These are phyloP conservation scores for Ormyrus labotus DNA, from an alignment of 2,888 invertebrate species.

Conservation along the genomic window DNA sequence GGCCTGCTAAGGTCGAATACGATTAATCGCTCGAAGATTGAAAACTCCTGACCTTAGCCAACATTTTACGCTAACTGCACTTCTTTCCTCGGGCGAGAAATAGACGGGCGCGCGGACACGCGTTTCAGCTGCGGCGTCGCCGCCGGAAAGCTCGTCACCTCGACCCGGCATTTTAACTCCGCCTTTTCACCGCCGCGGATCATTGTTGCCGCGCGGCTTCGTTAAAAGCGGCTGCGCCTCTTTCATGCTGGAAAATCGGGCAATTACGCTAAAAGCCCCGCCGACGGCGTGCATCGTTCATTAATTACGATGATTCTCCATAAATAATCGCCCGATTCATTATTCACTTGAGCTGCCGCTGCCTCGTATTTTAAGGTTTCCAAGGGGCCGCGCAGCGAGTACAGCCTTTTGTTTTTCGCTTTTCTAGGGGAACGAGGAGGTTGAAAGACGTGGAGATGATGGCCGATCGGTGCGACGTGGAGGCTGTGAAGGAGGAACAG, in stretches of 20 bases:
- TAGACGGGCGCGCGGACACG: too few relatives aligned
- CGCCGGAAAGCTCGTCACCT: too few relatives aligned
- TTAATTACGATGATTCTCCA: slow-evolving; percentile 33
- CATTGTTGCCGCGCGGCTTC: too few relatives aligned
- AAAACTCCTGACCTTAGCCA: too few relatives aligned
- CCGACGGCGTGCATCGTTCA: slow-evolving; percentile 21
- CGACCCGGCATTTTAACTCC: too few relatives aligned
- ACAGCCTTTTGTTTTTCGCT: neutral
- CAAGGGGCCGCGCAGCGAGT: too few relatives aligned
- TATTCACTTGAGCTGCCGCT: neutral
- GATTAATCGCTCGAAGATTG: too few relatives aligned
- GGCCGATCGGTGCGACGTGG: slow-evolving; percentile 67
- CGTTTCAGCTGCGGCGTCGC: too few relatives aligned
- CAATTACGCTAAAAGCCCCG: slow-evolving; percentile 68
- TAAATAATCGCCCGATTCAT: slow-evolving; percentile 23
- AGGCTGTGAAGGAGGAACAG: slow-evolving; percentile 77
- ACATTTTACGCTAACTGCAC: too few relatives aligned
- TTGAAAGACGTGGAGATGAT: slow-evolving; percentile 75
- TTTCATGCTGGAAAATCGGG: slow-evolving; percentile 55
- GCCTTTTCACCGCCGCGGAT: too few relatives aligned
- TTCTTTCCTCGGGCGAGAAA: too few relatives aligned
- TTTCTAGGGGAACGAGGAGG: slow-evolving; percentile 74
- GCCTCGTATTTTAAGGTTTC: neutral
- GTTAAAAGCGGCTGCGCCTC: slow-evolving; percentile 17
- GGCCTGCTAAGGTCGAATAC: too few relatives aligned